Evolutionary conservation across 1,140 invertebrate genomes (phyloP), one percentile per base, ranked within the genome.

Genomic region (Marisa cornuarietis): DNA sequence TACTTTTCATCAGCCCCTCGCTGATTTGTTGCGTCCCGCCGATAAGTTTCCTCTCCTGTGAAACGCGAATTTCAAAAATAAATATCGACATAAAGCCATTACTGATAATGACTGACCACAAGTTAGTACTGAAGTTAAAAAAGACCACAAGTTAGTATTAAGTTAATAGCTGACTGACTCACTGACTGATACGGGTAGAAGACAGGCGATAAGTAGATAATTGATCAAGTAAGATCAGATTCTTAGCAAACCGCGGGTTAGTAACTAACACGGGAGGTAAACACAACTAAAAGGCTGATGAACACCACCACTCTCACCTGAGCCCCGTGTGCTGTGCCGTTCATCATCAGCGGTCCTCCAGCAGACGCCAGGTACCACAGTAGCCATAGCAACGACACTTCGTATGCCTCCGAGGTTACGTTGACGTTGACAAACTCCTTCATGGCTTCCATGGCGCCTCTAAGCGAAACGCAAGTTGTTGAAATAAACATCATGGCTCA

Each of bases 11-110:
- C 22, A 92, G 86, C 76, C 84, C 83, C 68, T 86, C 79, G 82
- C 88, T 89, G 16, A 92, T 85, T 77, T 92, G 90, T 71, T 88
- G 86, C n/a, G 86, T 87, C 31, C 91, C 91, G 66, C 91, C 91
- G 63, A 86, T 82, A 72, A 91, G 86, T 81, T 92, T 91, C 58
- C 89, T 82, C 79, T 92, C 91, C 88, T 91, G 79, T 31, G 78
- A 78, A 8, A 58, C 54, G 54, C 11, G 11, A 58, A 58, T 58
- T 11, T 42, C 31, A 0, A 42, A 42, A 1, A 2, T 42, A 42
- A 42, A 42, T 42, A 42, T 42, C 31, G 3, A 42, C 6, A 2
- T 42, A 42, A 42, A 42, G 31, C 31, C 31, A 42, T 42, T 42
- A 42, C n/a, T n/a, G n/a, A n/a, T n/a, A n/a, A n/a, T n/a, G n/a